phyloP scores from a whole-genome alignment of 1,140 invertebrate species.

The Drepana arcuata region DNA sequence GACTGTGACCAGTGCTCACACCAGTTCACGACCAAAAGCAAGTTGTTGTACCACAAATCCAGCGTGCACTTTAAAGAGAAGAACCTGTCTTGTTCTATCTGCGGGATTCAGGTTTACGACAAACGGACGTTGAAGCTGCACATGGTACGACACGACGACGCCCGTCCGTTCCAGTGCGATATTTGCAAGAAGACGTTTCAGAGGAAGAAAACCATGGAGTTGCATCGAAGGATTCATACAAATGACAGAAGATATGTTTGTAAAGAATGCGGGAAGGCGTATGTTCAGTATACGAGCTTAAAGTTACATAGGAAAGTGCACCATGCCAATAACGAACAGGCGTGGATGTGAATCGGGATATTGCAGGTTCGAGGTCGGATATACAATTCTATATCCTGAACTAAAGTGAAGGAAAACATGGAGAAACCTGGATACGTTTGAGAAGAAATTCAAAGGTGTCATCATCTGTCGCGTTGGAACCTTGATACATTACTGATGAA shows the following conservation, averaged over 20 bases:
- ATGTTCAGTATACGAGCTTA: conserved; percentile 20
- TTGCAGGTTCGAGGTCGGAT: too few relatives aligned
- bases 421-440: too few relatives aligned
- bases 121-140: conserved; percentile 30
- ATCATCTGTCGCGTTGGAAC: too few relatives aligned
- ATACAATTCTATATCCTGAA: too few relatives aligned
- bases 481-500: too few relatives aligned
- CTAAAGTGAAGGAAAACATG: too few relatives aligned
- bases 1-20: conserved; percentile 25
- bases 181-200: conserved; percentile 75
- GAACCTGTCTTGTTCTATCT: conserved; percentile 33
- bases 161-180: conserved; percentile 71
- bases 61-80: conserved; percentile 44
- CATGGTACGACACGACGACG: conserved; percentile 78
- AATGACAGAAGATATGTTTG: conserved; percentile 29
- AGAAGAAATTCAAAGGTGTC: too few relatives aligned
- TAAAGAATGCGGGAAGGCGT: conserved; percentile 24
- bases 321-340: too few relatives aligned
- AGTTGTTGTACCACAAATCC: conserved; percentile 27
- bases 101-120: conserved; percentile 39
- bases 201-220: conserved; percentile 47
- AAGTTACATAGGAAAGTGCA: conserved; percentile 12
- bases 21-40: conserved; percentile 22
- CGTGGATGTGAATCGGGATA: too few relatives aligned
- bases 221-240: conserved; percentile 42